A percentile compares a stretch with the other conserved stretches of the same genome.
Conservation (phyloP, 2,113 vertebrate species). For the Tragelaphus strepsiceros region DNA sequence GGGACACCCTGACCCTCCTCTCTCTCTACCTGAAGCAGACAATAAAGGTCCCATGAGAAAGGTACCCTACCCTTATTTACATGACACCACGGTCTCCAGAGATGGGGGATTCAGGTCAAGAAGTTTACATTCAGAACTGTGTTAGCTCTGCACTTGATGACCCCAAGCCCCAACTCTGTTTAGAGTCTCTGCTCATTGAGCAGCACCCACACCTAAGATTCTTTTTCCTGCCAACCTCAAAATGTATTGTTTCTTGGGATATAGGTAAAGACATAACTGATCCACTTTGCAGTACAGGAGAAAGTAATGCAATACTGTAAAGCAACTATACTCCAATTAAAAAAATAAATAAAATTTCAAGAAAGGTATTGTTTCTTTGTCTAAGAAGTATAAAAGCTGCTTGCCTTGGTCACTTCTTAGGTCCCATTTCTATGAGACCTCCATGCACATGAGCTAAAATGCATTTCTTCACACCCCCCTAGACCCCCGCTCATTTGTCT, state of each 20-base stretch:
- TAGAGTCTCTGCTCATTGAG: neutral
- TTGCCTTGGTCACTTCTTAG: neutral
- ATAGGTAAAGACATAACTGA: neutral
- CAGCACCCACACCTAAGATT: neutral
- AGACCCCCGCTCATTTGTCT: neutral
- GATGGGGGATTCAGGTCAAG: neutral
- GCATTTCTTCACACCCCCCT: fast-evolving
- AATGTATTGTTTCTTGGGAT: neutral
- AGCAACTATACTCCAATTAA: neutral
- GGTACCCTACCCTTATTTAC: too few relatives aligned
- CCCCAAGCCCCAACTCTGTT: neutral
- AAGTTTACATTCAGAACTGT: fast-evolving
- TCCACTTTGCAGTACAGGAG: neutral
- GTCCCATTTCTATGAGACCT: neutral
- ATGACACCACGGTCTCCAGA: neutral
- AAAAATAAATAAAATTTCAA: neutral
- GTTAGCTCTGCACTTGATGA: neutral
- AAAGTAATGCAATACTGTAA: neutral
- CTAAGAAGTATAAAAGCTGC: neutral
- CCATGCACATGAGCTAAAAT: neutral
- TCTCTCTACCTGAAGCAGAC: neutral
- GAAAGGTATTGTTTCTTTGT: neutral
- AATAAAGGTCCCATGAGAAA: neutral
- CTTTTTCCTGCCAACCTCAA: neutral
- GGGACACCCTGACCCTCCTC: neutral